These are phyloP conservation scores for Eubasilissa regina DNA, from an alignment of 1,140 invertebrate species.

Conservation along the genomic window DNA sequence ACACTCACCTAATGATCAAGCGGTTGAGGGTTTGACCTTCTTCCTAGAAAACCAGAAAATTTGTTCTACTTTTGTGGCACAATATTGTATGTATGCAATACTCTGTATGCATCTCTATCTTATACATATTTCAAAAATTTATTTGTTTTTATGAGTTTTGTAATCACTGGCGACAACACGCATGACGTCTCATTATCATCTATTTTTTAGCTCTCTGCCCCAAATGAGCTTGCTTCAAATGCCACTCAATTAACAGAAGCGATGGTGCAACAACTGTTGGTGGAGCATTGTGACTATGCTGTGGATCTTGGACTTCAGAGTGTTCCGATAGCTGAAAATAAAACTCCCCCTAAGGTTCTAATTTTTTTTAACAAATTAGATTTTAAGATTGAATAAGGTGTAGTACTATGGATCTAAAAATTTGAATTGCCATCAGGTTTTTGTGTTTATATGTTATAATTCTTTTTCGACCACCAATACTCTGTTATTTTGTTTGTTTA, in stretches of 20 bases:
- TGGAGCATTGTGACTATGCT: slow-evolving; percentile 97
- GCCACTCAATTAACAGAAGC: slow-evolving; percentile 90
- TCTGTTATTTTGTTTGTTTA: no score
- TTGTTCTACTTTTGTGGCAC: no score
- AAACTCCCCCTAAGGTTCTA: slow-evolving; percentile 77
- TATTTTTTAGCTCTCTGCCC: slow-evolving; percentile 82
- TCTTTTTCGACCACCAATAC: no score
- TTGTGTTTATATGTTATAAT: no score
- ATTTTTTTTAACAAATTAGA: not conserved
- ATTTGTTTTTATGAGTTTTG: not conserved
- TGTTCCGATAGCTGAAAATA: slow-evolving; percentile 92
- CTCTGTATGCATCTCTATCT: no score
- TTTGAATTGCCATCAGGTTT: no score
- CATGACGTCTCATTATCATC: not conserved
- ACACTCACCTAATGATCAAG: no score
- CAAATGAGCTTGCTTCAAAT: slow-evolving; percentile 85
- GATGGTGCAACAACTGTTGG: slow-evolving; percentile 88
- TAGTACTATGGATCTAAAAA: no score
- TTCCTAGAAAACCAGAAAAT: no score
- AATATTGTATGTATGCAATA: no score
- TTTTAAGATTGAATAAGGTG: not conserved
- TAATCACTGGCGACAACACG: not conserved
- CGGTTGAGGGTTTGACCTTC: no score
- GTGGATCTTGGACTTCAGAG: slow-evolving; percentile 93
- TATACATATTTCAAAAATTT: no score